Base-by-base conservation (phyloP, 2,113 vertebrate genomes). In the Galbula dea region DNA sequence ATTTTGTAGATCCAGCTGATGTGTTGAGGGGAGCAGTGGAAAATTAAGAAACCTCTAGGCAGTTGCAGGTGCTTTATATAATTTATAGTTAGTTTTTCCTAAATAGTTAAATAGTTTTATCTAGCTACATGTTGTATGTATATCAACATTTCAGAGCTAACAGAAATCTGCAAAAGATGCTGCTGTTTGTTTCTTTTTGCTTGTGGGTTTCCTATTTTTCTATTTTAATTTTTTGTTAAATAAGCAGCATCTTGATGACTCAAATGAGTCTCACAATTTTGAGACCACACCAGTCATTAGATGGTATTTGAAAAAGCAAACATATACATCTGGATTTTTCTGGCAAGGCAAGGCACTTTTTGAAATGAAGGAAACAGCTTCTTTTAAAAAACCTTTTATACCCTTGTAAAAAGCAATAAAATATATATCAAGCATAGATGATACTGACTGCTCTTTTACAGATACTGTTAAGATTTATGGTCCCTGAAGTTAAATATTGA, bases 401-500 rank as follows among this genome's bases (percentile, higher is more conserved):
- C 19, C 59, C 72, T 90, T 83, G 79, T 94, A 93, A 96, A 94
- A 72, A 72, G 43, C 71, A 87, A 86, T 91, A 94, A 72, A 94
- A 91, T 82, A 86, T 94, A 95, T 69, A 48, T 90, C 80, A 93
- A 88, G 81, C 61, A 61, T 83, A 83, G 84, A 86, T 91, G 85
- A 79, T 87, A 95, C 91, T 92, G 81, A 75, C 68, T 92, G 23
- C 77, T 94, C 49, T 87, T 87, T 95, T 97, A 92, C 46, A 88
- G 51, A 95, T 79, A 75, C 76, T 79, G 90, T 94, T 86, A 95
- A 90, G 93, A 97, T 96, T 96, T 95, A 95, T 86, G 93, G 29
- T 91, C 55, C 59, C 45, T 93, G 89, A 96, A 94, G 68, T 94
- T 96, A 97, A 96, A 97, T 96, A 94, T 95, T 80, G 69, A 78